phyloP scores from a whole-genome alignment of 2,113 vertebrate genomes.

The Corydoras sp. region DNA sequence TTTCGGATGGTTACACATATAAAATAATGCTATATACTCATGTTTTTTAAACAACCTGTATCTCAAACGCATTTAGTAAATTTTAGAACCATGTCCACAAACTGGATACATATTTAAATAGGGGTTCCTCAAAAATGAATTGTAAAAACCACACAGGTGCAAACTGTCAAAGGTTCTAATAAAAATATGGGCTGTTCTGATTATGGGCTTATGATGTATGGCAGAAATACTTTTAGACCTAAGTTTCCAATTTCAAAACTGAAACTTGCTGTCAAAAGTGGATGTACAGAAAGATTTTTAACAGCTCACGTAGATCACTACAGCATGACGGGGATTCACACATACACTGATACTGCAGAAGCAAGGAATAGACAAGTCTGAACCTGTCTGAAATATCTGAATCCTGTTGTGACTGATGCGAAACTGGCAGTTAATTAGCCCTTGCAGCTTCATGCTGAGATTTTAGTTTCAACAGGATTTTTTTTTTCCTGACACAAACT shows the following conservation, averaged over 20 bases:
- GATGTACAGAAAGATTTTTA: neutral
- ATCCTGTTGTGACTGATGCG: neutral
- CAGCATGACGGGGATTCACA: neutral
- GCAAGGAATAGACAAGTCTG: neutral
- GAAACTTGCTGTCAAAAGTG: neutral
- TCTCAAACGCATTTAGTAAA: no score
- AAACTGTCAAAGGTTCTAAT: no score
- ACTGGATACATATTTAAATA: no score
- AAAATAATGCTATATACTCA: no score
- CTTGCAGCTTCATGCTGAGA: neutral
- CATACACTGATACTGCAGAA: neutral
- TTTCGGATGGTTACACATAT: no score
- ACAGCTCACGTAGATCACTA: neutral
- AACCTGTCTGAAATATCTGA: constrained; percentile 4
- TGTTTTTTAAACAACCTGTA: no score
- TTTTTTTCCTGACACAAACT: neutral
- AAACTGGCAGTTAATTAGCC: constrained; percentile 12
- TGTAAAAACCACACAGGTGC: no score
- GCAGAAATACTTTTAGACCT: no score
- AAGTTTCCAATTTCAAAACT: neutral
- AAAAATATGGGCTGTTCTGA: no score
- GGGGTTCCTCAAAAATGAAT: no score
- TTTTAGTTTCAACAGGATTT: neutral
- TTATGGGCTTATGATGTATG: no score
- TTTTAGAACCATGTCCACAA: no score